phyloP scores from a whole-genome alignment of 2,797 vertebrate species.

The Sebastes vulpes region DNA sequence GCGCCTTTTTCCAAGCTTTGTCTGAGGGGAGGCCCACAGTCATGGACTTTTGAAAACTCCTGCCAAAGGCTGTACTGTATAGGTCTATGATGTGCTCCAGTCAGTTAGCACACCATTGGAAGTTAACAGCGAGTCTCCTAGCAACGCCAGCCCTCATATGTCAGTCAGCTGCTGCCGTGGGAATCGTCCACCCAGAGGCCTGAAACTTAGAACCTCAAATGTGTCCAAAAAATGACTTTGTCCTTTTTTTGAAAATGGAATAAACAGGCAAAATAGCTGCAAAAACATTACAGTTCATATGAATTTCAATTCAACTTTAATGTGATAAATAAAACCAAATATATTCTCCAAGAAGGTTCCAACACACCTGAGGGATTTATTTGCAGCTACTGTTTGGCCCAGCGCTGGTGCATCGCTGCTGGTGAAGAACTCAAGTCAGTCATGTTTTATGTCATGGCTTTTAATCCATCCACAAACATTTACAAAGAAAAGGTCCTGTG shows the following conservation, averaged over 20 bases:
- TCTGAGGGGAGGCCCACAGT: too few species aligned
- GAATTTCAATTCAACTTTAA: neutral
- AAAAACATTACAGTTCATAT: neutral
- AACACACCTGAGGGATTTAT: neutral
- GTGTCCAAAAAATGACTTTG: neutral
- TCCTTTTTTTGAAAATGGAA: neutral
- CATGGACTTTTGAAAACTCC: too few species aligned
- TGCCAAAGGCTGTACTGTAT: neutral
- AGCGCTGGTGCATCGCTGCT: neutral
- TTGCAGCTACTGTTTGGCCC: neutral
- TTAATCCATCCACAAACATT: constrained; percentile 48
- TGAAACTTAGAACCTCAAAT: neutral
- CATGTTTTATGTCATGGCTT: neutral
- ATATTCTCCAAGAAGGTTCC: neutral
- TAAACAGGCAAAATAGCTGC: neutral
- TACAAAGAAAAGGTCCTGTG: constrained; percentile 16
- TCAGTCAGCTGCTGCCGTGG: neutral
- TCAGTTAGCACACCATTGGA: neutral
- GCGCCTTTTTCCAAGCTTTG: too few species aligned
- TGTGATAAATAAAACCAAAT: neutral
- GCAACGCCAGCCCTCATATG: neutral
- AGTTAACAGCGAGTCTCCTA: neutral
- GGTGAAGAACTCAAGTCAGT: constrained; percentile 16
- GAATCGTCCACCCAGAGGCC: neutral
- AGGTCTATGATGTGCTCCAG: neutral